Evolutionary conservation across 2,113 vertebrate genomes (phyloP), one percentile per base, ranked within the genome.

Genomic region (Hepsetus odoe): DNA sequence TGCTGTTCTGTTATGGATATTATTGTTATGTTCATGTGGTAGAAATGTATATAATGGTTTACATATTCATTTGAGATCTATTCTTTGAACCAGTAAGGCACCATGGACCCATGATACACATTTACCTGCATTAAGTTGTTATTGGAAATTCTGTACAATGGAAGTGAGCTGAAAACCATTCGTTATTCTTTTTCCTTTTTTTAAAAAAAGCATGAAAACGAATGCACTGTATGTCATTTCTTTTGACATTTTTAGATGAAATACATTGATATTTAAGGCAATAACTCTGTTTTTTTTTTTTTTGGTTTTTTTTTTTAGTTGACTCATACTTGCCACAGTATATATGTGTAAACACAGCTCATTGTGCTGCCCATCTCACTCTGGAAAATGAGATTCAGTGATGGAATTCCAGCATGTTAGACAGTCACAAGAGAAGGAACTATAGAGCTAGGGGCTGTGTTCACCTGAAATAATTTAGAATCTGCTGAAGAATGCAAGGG

Each of bases 261-360:
- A 87, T 82, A 83, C 82, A 82, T 82, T 78, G 51, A 91, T 88
- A 89, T 87, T 87, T 88, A 87, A 92, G 91, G 92, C 91, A 93
- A 93, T 92, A 93, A 91, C 82, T 85, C 55, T 82, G 42, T 85
- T 87, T 88, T 90, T 86, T 85, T 66, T 72, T 86, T 85, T 76
- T 12, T 68, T 32, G 40, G 30, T 40, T 87, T 88, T 90, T 85
- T 86, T 62, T 75, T 86, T 85, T 79, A 8, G 67, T 33, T 38
- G 32, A 75, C 67, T 65, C 46, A 65, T 72, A 59, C 18, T 73
- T 70, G 44, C 62, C 74, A 13, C 65, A 35, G 38, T 76, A 7
- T 77, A 83, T 56, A 80, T 80, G 5, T 77, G 66, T 81, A 74
- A 76, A 58, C 49, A 65, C 71, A 76, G 85, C 65, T 79, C 78